phyloP scores from a whole-genome alignment of 2,797 vertebrate species.

The Micromesistius poutassou region DNA sequence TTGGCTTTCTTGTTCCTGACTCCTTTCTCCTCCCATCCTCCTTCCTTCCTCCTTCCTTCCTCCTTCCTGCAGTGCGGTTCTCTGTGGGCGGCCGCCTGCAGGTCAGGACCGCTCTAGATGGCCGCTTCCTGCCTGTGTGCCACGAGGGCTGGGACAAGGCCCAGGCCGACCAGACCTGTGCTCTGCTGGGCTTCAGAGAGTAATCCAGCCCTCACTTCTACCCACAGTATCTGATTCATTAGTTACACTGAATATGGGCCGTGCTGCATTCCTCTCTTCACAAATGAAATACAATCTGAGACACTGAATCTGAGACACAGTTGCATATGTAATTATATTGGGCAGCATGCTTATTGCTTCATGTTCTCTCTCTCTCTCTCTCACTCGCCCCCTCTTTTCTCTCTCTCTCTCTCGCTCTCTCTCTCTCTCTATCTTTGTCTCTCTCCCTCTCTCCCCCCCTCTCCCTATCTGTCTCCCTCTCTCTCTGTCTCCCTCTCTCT shows the following conservation, averaged over 20 bases:
- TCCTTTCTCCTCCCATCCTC: background rate
- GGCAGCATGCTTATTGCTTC: slow-evolving; percentile 5
- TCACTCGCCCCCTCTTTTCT: background rate
- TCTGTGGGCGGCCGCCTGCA: slow-evolving; percentile 61
- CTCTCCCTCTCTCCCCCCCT: background rate
- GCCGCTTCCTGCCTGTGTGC: slow-evolving; percentile 83
- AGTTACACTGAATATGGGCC: background rate
- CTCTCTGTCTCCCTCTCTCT: background rate
- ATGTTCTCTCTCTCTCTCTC: background rate
- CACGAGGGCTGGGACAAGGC: slow-evolving; percentile 66
- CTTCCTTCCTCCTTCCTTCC: background rate
- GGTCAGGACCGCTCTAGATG: slow-evolving; percentile 70
- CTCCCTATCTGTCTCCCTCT: slow-evolving; percentile 11
- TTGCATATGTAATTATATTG: slow-evolving; percentile 8
- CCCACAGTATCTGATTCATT: background rate
- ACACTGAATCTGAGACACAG: background rate
- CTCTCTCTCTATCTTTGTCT: slow-evolving; percentile 12
- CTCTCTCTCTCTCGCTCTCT: background rate
- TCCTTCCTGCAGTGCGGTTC: slow-evolving; percentile 76
- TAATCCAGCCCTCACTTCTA: slow-evolving; percentile 45
- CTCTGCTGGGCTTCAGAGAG: slow-evolving; percentile 81
- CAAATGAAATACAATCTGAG: background rate
- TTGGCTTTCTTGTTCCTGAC: background rate
- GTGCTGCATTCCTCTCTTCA: background rate
- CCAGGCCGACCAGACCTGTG: slow-evolving; percentile 76